Conservation (phyloP, 2,113 vertebrate genomes). For the Cephalopterus ornatus region DNA sequence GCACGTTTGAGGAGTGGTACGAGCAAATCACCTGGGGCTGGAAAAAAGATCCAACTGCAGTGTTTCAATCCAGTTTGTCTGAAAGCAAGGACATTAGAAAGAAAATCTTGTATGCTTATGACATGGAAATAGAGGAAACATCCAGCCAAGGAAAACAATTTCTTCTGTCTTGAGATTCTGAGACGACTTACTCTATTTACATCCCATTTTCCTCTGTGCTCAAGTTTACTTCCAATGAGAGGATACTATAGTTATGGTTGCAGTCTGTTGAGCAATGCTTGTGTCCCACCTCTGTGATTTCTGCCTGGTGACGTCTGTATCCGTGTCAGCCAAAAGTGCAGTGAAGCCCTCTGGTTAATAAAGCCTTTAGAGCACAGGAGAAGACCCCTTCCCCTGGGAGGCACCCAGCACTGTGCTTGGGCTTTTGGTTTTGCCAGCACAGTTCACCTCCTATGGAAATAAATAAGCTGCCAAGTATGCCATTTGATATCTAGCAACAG, state of each 20-base stretch:
- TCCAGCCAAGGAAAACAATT: not conserved
- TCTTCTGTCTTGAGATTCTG: not conserved
- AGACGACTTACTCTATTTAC: not conserved
- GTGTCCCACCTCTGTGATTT: not conserved
- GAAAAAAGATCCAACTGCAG: not conserved
- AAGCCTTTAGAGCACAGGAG: not conserved
- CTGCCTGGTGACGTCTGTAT: not conserved
- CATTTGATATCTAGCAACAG: not conserved
- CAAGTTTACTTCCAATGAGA: not conserved
- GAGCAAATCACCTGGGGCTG: not conserved
- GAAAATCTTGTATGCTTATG: not conserved
- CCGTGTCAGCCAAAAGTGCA: not conserved
- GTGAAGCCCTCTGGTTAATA: not conserved
- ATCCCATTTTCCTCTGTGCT: accelerated
- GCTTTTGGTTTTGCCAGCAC: not conserved
- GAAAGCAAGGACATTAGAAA: not conserved
- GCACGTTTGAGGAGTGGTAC: not conserved
- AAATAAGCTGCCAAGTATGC: not conserved
- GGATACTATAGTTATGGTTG: not conserved
- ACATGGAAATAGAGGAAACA: not conserved
- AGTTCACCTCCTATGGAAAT: not conserved
- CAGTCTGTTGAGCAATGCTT: not conserved
- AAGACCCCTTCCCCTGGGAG: not conserved
- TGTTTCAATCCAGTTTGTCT: not conserved
- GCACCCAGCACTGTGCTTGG: not conserved